Base-by-base conservation (phyloP, 2,888 invertebrate species). In the Fragum fragum region DNA sequence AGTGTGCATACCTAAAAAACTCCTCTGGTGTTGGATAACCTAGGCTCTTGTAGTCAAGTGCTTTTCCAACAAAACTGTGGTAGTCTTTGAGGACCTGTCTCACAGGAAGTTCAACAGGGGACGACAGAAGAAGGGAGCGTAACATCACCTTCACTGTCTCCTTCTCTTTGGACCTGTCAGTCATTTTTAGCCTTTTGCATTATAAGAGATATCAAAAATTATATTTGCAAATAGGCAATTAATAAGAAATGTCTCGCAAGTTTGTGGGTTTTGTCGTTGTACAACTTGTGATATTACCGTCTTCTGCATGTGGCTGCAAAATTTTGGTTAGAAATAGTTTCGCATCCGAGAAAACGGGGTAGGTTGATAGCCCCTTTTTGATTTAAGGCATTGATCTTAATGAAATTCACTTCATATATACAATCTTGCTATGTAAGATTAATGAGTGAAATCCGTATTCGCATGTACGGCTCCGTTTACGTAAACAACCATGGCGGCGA, bases 51-150 rank as follows among this genome's bases (percentile, higher is more conserved):
- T 73, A 89, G 0, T 91, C 90, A 1, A 93, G 70, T 1, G 81
- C 83, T n/a, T 73, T 71, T 7, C 90, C 91, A 47, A 91, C 84
- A 52, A 90, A 90, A 6, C 81, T 82, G 32, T 85, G 75, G 73
- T 88, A 92, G 76, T 93, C 93, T 36, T 81, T 80, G 39, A 79
- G 76, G 6, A 93, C 57, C 77, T 92, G 91, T 16, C 78, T 47
- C 0, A 90, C 74, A 5, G 91, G 89, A 47, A 92, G 71, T 11
- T 90, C 90, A n/a, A 87, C 86, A 11, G 90, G 91, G 18, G 90
- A 87, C 1, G 92, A 91, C 0, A 91, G 70, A 1, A 93, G 79
- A 26, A 92, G 73, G 11, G 92, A 89, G 14, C 92, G 86, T 5
- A 93, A 85, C 61, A 89, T 76, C 73, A 89, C 90, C 73, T 90